These are phyloP conservation scores for Latheticus oryzae DNA, from an alignment of 2,888 invertebrate genomes.

Conservation along the genomic window DNA sequence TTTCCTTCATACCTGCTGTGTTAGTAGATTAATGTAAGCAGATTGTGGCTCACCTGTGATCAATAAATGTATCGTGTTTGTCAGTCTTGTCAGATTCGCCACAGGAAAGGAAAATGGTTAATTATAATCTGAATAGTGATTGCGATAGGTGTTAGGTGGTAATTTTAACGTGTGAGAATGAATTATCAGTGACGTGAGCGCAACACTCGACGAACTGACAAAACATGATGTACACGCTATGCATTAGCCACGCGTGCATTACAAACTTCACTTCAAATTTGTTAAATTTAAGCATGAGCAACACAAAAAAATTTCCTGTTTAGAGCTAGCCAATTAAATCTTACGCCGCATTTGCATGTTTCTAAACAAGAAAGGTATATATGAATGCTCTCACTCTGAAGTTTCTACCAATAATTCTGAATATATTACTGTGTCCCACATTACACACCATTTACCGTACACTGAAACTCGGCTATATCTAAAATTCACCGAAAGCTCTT, in stretches of 20 bases:
- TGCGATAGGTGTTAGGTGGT: conserved; percentile 43
- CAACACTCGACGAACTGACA: conserved; percentile 44
- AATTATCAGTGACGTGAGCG: conserved; percentile 50
- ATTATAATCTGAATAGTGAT: conserved; percentile 51
- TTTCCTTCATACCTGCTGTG: conserved; percentile 17
- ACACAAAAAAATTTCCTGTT: conserved; percentile 35
- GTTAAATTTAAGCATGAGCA: conserved; percentile 17
- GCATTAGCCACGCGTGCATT: conserved; percentile 30
- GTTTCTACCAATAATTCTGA: conserved; percentile 37
- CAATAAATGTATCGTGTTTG: conserved; percentile 39
- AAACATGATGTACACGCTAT: conserved; percentile 46
- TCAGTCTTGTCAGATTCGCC: conserved; percentile 37
- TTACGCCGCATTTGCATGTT: conserved; percentile 38
- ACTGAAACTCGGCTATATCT: conserved; percentile 21
- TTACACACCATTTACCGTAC: conserved; percentile 32
- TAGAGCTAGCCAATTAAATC: conserved; percentile 30
- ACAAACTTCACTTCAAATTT: conserved; percentile 23
- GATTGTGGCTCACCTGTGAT: conserved; percentile 35
- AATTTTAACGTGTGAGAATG: conserved; percentile 47
- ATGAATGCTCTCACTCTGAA: conserved; percentile 19
- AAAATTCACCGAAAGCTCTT: conserved; percentile 17
- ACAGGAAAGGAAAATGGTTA: conserved; percentile 49
- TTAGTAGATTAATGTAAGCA: conserved; percentile 40
- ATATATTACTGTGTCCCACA: conserved; percentile 31
- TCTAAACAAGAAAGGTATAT: conserved; percentile 30